A percentile compares a stretch with the other conserved stretches of the same genome.
Evolutionary conservation across 2,113 vertebrate species (phyloP).

Genomic region (Paralichthys olivaceus): DNA sequence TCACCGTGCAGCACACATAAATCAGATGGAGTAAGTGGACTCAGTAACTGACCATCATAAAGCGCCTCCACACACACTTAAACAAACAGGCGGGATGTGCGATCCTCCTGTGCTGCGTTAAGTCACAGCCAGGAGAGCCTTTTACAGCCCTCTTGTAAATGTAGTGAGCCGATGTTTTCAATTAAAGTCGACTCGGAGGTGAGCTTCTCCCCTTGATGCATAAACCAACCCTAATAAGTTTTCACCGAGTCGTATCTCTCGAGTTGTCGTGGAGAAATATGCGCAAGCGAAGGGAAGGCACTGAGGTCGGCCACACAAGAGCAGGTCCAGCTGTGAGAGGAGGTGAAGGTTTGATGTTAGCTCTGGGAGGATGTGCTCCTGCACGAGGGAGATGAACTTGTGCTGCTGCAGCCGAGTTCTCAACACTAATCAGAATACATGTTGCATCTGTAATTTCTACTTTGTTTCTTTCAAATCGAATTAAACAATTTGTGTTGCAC

Average conservation of each 20-base stretch:
- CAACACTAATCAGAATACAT: not conserved
- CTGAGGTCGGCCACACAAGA: conserved; percentile 76
- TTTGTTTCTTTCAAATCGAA: too few species aligned
- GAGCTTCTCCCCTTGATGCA: conserved; percentile 79
- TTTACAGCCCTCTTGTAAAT: conserved; percentile 86
- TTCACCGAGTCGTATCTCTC: conserved; percentile 77
- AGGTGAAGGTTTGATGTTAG: conserved; percentile 59
- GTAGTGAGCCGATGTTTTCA: conserved; percentile 87
- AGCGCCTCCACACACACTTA: conserved; percentile 46
- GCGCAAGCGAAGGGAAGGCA: conserved; percentile 70
- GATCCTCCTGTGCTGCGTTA: conserved; percentile 60
- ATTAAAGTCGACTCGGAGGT: conserved; percentile 84
- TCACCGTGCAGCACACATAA: conserved; percentile 23
- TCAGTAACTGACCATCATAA: conserved; percentile 48
- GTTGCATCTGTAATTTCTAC: too few species aligned
- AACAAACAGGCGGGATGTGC: conserved; percentile 40
- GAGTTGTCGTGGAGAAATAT: conserved; percentile 73
- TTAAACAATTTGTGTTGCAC: too few species aligned
- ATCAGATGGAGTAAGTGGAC: conserved; percentile 49
- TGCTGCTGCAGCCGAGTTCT: not conserved
- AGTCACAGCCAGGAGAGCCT: conserved; percentile 71
- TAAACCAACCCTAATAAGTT: conserved; percentile 83
- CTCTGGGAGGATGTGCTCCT: conserved; percentile 58
- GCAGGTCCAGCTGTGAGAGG: conserved; percentile 64
- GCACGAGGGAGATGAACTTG: conserved; percentile 37